These are phyloP conservation scores for Jordanella pulchra DNA, from an alignment of 2,797 vertebrate genomes.

Conservation along the genomic window DNA sequence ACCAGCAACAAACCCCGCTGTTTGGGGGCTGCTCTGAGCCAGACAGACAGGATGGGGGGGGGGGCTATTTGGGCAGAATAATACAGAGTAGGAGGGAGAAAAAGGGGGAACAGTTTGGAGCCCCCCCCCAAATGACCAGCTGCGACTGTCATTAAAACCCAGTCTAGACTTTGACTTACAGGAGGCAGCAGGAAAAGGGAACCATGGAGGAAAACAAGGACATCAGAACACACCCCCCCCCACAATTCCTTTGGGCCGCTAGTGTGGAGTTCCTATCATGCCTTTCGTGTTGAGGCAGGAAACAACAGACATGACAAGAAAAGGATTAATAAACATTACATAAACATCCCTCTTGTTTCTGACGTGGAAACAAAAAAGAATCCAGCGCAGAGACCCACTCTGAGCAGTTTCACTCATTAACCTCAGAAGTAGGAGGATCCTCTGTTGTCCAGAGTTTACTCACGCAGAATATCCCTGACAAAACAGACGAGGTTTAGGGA, in stretches of 20 bases:
- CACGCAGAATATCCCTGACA: conserved; percentile 25
- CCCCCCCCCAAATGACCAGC: conserved; percentile 74
- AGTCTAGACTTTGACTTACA: conserved; percentile 83
- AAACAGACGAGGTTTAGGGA: conserved; percentile 36
- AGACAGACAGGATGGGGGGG: conserved; percentile 73
- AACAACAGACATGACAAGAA: conserved; percentile 68
- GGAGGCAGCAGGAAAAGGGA: conserved; percentile 59
- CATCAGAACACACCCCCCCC: conserved; percentile 35
- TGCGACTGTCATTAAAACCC: conserved; percentile 80
- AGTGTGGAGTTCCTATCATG: conserved; percentile 80
- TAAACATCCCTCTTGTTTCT: conserved; percentile 58
- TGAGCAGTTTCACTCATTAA: conserved; percentile 45
- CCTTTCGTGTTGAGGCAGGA: conserved; percentile 81
- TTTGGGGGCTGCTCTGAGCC: conserved; percentile 55
- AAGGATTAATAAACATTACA: conserved; percentile 73
- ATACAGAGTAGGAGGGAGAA: conserved; percentile 45
- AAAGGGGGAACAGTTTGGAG: conserved; percentile 14
- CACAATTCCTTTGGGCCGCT: conserved; percentile 48
- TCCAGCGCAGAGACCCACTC: conserved; percentile 56
- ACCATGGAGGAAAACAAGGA: conserved; percentile 36
- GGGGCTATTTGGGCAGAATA: conserved; percentile 54
- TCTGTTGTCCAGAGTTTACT: conserved; percentile 28
- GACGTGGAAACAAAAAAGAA: conserved; percentile 11
- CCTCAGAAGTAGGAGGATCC: conserved; percentile 5
- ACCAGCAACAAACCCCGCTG: conserved; percentile 58